phyloP scores from a whole-genome alignment of 2,113 vertebrate species.

The Pardalotus punctatus region DNA sequence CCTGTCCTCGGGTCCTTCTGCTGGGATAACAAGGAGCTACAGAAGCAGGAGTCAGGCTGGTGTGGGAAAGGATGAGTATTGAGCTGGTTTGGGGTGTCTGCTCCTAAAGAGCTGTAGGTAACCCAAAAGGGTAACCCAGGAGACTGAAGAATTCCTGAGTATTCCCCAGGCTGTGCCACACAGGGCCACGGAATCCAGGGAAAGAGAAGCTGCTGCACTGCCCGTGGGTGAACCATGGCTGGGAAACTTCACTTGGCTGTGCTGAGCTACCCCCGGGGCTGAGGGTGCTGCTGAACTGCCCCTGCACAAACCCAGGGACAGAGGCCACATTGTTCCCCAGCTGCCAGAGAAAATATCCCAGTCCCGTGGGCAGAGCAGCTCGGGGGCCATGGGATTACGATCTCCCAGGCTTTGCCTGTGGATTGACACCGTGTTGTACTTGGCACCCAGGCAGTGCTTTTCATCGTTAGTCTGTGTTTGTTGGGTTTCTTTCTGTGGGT shows the following conservation, averaged over 20 bases:
- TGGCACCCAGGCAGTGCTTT: neutral
- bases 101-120: neutral
- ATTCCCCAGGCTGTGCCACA: neutral
- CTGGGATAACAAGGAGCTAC: neutral
- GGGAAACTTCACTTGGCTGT: neutral
- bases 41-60: neutral
- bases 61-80: neutral
- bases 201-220: fast-evolving
- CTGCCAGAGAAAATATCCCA: neutral
- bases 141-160: fast-evolving
- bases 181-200: neutral
- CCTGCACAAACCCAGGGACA: neutral
- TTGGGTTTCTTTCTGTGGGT: neutral
- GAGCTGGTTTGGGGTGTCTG: neutral
- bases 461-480: neutral
- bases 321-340: neutral
- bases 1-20: neutral
- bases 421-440: neutral
- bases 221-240: neutral
- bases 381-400: neutral
- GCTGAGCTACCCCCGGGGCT: neutral
- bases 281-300: neutral
- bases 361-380: neutral
- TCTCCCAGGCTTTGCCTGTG: neutral
- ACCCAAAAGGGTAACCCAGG: neutral